phyloP scores from a whole-genome alignment of 2,113 vertebrate species.

The Erpornis zantholeuca region DNA sequence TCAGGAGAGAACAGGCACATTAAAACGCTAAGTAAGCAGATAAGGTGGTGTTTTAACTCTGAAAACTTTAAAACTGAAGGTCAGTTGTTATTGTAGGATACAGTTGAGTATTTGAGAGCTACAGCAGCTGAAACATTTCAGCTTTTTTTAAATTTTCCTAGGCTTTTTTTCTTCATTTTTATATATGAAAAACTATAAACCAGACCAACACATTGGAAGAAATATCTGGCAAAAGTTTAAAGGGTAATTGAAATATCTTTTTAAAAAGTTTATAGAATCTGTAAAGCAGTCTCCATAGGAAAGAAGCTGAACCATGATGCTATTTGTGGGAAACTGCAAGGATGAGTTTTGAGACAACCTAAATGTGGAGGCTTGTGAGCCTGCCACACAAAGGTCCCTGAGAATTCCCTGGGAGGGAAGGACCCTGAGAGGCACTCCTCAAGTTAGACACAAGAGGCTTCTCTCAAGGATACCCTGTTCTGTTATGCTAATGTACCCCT shows the following conservation, averaged over 20 bases:
- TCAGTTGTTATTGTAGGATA: background rate
- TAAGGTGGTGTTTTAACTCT: background rate
- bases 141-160: background rate
- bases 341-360: background rate
- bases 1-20: background rate
- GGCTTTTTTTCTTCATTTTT: background rate
- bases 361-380: background rate
- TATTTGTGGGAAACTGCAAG: background rate
- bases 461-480: too few species aligned
- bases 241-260: constrained; percentile 13
- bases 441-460: too few species aligned
- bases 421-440: too few species aligned
- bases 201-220: background rate
- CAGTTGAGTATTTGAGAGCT: background rate
- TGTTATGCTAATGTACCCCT: too few species aligned
- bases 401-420: too few species aligned
- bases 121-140: background rate
- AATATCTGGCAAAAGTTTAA: constrained; percentile 1
- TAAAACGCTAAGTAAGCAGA: background rate
- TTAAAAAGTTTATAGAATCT: background rate
- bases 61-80: background rate
- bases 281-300: background rate
- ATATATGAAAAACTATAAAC: background rate
- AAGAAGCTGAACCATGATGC: background rate
- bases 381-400: too few species aligned